Evolutionary conservation across 2,888 invertebrate genomes (phyloP).

Genomic region (Sinodicranocentrus sp.): DNA sequence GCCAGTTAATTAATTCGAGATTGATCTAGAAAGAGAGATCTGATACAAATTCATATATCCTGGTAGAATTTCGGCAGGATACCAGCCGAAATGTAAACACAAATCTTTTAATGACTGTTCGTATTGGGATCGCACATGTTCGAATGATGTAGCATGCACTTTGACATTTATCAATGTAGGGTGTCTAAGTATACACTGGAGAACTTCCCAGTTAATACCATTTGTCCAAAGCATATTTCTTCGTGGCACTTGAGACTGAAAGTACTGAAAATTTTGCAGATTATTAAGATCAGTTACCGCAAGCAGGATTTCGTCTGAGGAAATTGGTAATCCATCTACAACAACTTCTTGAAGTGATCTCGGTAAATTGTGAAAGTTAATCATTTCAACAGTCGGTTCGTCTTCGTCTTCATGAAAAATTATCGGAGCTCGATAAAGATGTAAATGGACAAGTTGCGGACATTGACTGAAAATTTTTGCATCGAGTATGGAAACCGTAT

Average conservation of each 20-base stretch:
- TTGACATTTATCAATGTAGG: neutral
- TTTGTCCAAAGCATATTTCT: slow-evolving; percentile 50
- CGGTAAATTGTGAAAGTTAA: slow-evolving; percentile 56
- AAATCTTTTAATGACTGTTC: neutral
- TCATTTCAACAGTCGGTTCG: slow-evolving; percentile 55
- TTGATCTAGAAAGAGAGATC: slow-evolving; percentile 15
- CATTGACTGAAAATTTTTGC: slow-evolving; percentile 51
- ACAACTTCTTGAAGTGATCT: slow-evolving; percentile 22
- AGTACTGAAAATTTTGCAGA: slow-evolving; percentile 42
- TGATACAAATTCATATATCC: slow-evolving; percentile 52
- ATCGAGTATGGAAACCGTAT: slow-evolving; percentile 59
- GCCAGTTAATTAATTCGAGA: no score
- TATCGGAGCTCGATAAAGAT: slow-evolving; percentile 64
- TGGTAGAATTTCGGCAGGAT: neutral
- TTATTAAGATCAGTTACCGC: neutral
- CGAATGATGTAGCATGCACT: slow-evolving; percentile 23
- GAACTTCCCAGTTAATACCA: slow-evolving; percentile 48
- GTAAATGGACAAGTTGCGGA: slow-evolving; percentile 45
- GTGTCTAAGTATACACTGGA: slow-evolving; percentile 36
- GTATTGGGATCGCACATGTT: slow-evolving; percentile 11
- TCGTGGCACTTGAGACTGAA: slow-evolving; percentile 53
- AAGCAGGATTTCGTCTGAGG: slow-evolving; percentile 27
- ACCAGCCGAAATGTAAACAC: slow-evolving; percentile 29
- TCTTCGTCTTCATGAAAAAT: slow-evolving; percentile 63
- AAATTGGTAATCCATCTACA: slow-evolving; percentile 44